Base-by-base conservation (phyloP, 1,140 invertebrate genomes). In the Cyphomyrmex costatus region DNA sequence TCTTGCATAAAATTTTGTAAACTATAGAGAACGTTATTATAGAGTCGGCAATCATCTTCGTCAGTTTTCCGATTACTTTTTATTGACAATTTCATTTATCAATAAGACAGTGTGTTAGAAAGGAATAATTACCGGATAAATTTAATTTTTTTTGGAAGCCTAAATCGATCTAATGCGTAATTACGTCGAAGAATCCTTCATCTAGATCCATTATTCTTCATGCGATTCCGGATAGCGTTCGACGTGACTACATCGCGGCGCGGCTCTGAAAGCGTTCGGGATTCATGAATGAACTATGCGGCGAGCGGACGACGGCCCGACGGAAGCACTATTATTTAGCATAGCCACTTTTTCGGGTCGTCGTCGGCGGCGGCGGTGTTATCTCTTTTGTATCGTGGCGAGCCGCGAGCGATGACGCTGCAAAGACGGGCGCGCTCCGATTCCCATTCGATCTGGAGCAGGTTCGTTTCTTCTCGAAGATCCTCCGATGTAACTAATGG, bases 371-470 rank as follows among this genome's bases (percentile, higher is more conserved):
- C 90, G 93, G 93, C 93, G 92, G 92, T 92, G 91, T 91, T 93
- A 92, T 94, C 93, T 94, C 93, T 95, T 42, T 95, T 95, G 94
- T 94, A 93, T 87, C 89, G 77, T 65, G 87, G 87, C 80, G 85
- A 85, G 91, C 89, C 92, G 94, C 91, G 94, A 95, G 93, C 91
- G 94, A 95, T 95, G 94, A 95, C 95, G 94, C 88, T 94, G 95
- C 94, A 94, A 82, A 89, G 89, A 46, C 77, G 63, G 63, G 36
- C 8, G 79, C 76, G 53, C 51, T 24, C 49, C 74, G 46, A 70
- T 76, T 89, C 68, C 73, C 65, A 79, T 73, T 56, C 66, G 89
- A 87, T 93, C 91, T 93, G 91, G 92, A 92, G 92, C 92, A 92
- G 89, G 89, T 87, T 90, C 89, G 89, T 89, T 91, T 91, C 91